Percentiles rank a stretch among this genome's conserved stretches.
Conservation (phyloP, 2,113 vertebrate genomes). For the Toxostoma redivivum region DNA sequence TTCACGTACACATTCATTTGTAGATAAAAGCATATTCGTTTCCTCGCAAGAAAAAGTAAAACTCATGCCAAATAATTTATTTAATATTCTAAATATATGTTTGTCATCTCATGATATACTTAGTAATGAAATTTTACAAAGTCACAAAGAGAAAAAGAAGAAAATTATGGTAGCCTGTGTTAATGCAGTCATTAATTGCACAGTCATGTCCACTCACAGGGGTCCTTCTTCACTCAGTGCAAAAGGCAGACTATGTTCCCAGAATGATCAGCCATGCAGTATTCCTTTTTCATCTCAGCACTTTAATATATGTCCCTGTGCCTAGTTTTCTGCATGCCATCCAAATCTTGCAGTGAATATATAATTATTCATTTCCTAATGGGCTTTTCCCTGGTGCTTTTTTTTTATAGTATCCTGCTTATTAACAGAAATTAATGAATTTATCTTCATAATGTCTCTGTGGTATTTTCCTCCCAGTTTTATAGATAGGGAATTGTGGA, state of each 20-base stretch:
- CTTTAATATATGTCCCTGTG: not conserved
- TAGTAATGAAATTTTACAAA: too few species aligned
- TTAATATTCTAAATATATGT: too few species aligned
- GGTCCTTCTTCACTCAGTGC: not conserved
- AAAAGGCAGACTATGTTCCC: not conserved
- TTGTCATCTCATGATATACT: too few species aligned
- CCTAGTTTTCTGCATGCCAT: not conserved
- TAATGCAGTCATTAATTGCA: not conserved
- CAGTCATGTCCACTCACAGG: not conserved
- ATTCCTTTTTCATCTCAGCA: constrained; percentile 4
- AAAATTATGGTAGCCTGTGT: not conserved
- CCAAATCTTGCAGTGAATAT: constrained; percentile 2
- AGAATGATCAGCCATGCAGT: not conserved
- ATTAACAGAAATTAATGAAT: constrained; percentile 55
- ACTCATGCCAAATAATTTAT: not conserved
- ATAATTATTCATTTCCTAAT: constrained; percentile 49
- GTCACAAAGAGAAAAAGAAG: not conserved
- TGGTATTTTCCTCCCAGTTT: constrained; percentile 8
- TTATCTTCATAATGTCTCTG: constrained; percentile 43
- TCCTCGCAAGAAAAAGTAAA: not conserved
- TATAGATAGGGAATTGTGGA: constrained; percentile 12
- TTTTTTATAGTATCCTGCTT: not conserved
- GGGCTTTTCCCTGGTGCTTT: constrained; percentile 23
- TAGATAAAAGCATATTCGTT: not conserved
- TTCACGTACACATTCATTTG: not conserved